These are phyloP conservation scores for Panthera leo DNA, from an alignment of 2,113 vertebrate genomes.

Conservation along the genomic window DNA sequence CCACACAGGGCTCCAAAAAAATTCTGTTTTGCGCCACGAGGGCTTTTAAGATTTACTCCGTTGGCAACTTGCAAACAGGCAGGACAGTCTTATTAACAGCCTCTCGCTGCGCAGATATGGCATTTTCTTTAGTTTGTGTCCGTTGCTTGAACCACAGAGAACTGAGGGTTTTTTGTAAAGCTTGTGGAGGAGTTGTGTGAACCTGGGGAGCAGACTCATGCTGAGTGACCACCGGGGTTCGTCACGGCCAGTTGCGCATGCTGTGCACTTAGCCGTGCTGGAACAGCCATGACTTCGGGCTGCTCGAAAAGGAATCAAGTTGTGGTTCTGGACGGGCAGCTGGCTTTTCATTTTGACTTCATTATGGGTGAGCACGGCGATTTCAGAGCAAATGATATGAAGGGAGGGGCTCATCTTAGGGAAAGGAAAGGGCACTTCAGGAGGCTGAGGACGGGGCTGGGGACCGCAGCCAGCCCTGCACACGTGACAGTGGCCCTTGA, in stretches of 20 bases:
- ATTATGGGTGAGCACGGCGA: not conserved
- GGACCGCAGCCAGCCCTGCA: rapidly evolving
- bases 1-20: not conserved
- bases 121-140: not conserved
- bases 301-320: not conserved
- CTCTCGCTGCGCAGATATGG: not conserved
- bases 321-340: not conserved
- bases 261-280: not conserved
- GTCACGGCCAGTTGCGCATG: rapidly evolving
- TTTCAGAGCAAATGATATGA: not conserved
- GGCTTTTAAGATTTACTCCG: not conserved
- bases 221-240: not conserved
- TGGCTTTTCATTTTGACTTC: not conserved
- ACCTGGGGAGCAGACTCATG: too few relatives aligned
- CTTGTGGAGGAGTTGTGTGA: not conserved
- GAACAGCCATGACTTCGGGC: not conserved
- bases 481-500: not conserved
- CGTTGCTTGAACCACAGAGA: not conserved
- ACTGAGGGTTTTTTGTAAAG: not conserved
- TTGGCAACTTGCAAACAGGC: not conserved
- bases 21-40: too few relatives aligned
- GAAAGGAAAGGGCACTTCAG: too few relatives aligned
- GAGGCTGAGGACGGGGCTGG: not conserved
- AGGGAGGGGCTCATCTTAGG: not conserved
- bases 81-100: too few relatives aligned